Evolutionary conservation across 2,113 vertebrate species (phyloP), one percentile per base, ranked within the genome.

Genomic region (Eolophus roseicapilla): DNA sequence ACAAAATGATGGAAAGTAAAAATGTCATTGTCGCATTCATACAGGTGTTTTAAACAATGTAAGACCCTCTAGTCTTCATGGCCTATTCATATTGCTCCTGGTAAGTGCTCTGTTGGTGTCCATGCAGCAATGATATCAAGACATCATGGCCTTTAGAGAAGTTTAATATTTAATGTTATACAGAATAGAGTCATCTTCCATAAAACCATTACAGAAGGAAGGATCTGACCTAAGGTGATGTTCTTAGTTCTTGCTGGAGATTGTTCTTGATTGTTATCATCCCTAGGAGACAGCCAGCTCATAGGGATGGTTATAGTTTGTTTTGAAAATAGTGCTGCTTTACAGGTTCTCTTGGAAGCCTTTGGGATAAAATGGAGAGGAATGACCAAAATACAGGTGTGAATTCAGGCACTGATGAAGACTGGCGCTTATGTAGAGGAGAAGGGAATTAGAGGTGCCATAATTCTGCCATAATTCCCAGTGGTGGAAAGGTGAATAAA

Each of bases 181-280:
- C 39, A 29, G 59, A 29, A 83, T 14, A 57, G 35, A 50, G 16
- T 24, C 28, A 11, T 6, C 41, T 60, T 59, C 60, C 35, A 9
- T 17, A 59, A 43, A 68, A 13, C 5, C n/a, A 7, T 7, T 33
- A 27, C 29, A 35, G 70, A 35, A n/a, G 11, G 49, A 50, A 59
- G 59, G 31, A 8, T 37, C 24, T 64, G n/a, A 47, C 13, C 16
- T 39, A 47, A 64, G 60, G 11, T 28, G 76, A 12, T 3, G 1
- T 28, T 27, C 3, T 37, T 23, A n/a, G n/a, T 9, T 57, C 69
- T 80, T 12, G 0, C 3, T 25, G 65, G 73, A 11, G 41, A 1
- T 25, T 2, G 3, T 0, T 64, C 89, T 24, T n/a, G 29, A 3
- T 6, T 52, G 12, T 13, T 25, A 18, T 24, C 29, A 16, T 18